Percentiles rank a stretch among this genome's conserved stretches.
Evolutionary conservation across 2,797 vertebrate species (phyloP).

Genomic region (Hylomyscus alleni): DNA sequence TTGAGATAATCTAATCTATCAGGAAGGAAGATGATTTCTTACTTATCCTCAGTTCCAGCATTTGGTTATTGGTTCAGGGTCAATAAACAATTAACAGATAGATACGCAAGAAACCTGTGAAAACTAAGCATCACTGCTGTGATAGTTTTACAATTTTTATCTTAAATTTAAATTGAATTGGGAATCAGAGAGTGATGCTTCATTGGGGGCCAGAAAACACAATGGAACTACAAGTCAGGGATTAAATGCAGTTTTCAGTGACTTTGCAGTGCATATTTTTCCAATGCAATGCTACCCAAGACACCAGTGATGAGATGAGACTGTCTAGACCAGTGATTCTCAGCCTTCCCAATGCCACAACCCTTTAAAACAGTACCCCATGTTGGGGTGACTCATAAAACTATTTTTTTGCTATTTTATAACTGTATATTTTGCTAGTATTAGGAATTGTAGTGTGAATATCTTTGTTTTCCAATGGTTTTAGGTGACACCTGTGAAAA

Average conservation of each 20-base stretch:
- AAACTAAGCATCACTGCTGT: neutral
- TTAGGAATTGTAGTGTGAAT: neutral
- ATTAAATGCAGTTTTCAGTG: neutral
- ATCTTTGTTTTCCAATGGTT: neutral
- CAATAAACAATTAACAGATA: neutral
- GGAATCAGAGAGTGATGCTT: neutral
- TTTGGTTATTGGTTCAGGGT: neutral
- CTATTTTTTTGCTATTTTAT: neutral
- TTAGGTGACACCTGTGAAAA: neutral
- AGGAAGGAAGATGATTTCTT: neutral
- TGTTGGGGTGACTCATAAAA: neutral
- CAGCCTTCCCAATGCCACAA: neutral
- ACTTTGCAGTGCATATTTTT: neutral
- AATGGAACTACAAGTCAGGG: neutral
- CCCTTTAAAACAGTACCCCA: neutral
- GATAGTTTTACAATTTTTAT: neutral
- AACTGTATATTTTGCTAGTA: neutral
- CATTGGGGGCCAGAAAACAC: neutral
- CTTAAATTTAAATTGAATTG: neutral
- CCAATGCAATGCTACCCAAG: neutral
- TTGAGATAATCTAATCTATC: neutral
- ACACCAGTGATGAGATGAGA: neutral
- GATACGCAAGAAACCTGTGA: neutral
- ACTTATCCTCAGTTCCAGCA: neutral
- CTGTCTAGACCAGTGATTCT: neutral